Evolutionary conservation across 1,140 invertebrate genomes (phyloP).

Genomic region (Coptotermes formosanus): DNA sequence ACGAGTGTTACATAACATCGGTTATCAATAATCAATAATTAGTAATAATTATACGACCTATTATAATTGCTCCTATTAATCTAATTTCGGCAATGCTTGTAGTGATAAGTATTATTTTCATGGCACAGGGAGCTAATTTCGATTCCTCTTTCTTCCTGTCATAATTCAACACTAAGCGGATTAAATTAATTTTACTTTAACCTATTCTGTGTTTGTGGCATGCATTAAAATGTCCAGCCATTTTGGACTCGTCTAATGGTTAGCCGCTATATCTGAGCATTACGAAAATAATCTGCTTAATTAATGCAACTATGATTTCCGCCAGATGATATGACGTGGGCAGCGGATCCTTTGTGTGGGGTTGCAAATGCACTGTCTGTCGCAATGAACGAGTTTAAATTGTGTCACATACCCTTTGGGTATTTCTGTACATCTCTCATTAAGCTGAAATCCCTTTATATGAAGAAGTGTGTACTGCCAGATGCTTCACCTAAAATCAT

Average conservation of each 20-base stretch:
- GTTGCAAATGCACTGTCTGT: neutral
- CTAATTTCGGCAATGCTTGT: no score
- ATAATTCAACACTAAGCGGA: neutral
- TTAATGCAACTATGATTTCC: neutral
- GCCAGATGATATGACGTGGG: neutral
- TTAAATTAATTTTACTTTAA: neutral
- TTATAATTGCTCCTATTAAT: no score
- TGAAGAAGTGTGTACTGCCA: neutral
- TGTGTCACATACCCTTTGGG: neutral
- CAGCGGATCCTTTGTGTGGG: neutral
- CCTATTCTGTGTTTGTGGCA: neutral
- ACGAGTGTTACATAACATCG: no score
- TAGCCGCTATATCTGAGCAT: neutral
- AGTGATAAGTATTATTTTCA: no score
- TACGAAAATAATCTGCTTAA: neutral
- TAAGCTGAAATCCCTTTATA: neutral
- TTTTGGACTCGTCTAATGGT: neutral
- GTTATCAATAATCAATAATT: no score
- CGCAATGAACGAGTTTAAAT: neutral
- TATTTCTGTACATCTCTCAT: neutral
- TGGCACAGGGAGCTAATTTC: no score
- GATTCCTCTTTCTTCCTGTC: no score
- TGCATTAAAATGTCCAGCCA: neutral
- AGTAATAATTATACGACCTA: no score
- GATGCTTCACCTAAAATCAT: neutral